Evolutionary conservation across 1,140 invertebrate species (phyloP).

Genomic region (Orussus abietinus): DNA sequence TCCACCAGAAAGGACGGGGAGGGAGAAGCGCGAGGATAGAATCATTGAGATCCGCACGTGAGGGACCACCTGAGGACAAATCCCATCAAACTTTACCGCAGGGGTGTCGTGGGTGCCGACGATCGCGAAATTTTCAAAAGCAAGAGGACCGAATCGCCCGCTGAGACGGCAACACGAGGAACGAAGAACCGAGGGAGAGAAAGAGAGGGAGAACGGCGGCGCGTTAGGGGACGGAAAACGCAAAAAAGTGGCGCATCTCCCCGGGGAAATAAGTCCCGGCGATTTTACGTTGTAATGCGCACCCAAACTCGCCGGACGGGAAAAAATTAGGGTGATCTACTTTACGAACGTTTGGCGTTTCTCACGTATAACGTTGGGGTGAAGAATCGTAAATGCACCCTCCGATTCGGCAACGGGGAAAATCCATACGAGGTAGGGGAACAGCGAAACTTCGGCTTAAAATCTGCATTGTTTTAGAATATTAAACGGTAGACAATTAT

Average conservation of each 20-base stretch:
- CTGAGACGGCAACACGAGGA: no score
- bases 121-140: conserved; percentile 19
- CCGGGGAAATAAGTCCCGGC: conserved; percentile 30
- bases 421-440: conserved; percentile 15
- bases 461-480: no score
- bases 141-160: no score
- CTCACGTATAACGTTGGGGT: not conserved
- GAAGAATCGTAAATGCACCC: conserved; percentile 3
- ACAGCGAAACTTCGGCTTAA: conserved; percentile 2
- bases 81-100: conserved; percentile 21
- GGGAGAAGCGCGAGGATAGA: no score
- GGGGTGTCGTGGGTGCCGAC: no score
- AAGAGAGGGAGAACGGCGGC: conserved; percentile 3
- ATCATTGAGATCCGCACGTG: no score
- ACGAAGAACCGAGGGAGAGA: conserved; percentile 11
- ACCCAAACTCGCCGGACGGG: conserved; percentile 13
- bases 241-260: conserved; percentile 11
- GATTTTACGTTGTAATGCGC: conserved; percentile 16
- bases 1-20: no score
- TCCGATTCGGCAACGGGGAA: not conserved
- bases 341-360: not conserved
- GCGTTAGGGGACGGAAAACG: not conserved
- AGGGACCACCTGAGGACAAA: conserved; percentile 11
- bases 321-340: conserved; percentile 17
- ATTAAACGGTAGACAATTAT: no score